Evolutionary conservation across 2,113 vertebrate genomes (phyloP).

Genomic region (Tupaia chinensis): DNA sequence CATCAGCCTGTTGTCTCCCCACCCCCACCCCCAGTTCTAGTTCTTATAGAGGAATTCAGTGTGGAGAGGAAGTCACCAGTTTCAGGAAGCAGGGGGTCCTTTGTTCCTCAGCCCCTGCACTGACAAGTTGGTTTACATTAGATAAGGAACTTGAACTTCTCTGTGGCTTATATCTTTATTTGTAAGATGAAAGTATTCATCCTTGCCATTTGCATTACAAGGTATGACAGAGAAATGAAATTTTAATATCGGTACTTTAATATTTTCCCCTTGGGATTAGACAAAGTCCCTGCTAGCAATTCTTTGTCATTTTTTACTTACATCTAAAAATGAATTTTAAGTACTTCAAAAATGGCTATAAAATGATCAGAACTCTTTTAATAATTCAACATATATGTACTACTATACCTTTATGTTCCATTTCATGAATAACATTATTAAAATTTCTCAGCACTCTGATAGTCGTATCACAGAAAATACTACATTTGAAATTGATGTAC

Average conservation of each 20-base stretch:
- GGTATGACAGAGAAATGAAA: constrained; percentile 31
- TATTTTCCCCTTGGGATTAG: background rate
- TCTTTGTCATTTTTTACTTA: constrained; percentile 15
- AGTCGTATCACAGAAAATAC: background rate
- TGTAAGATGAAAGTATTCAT: background rate
- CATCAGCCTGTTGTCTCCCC: too few relatives aligned
- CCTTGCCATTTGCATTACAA: background rate
- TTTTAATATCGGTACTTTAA: background rate
- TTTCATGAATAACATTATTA: constrained; percentile 2
- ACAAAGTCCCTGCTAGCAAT: background rate
- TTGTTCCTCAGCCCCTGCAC: background rate
- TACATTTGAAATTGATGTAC: background rate
- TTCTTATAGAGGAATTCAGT: background rate
- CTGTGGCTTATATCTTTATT: background rate
- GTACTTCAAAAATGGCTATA: background rate
- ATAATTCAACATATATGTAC: constrained; percentile 1
- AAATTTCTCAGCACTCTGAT: background rate
- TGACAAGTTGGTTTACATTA: background rate
- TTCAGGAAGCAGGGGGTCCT: accelerated
- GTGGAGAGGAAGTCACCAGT: accelerated
- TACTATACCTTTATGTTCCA: background rate
- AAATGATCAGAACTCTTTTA: constrained; percentile 28
- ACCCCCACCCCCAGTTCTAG: too few relatives aligned
- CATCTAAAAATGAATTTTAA: constrained; percentile 39
- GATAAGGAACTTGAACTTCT: background rate